Evolutionary conservation across 1,140 invertebrate species (phyloP).

Genomic region (Acyrthosiphon pisum): DNA sequence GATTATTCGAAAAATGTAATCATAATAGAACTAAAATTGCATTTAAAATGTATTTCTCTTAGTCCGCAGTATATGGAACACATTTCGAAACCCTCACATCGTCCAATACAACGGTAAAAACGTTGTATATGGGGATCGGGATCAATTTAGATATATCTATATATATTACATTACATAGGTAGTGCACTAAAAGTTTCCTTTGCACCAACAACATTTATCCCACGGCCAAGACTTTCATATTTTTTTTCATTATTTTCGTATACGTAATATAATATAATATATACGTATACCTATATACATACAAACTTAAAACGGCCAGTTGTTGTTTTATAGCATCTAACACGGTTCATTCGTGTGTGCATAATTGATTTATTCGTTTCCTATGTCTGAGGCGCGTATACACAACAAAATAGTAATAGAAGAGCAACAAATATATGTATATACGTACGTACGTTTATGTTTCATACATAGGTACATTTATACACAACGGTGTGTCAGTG

Average conservation of each 20-base stretch:
- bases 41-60: neutral
- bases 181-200: neutral
- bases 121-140: neutral
- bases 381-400: neutral
- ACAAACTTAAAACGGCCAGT: constrained; percentile 11
- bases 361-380: constrained; percentile 55
- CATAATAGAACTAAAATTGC: neutral
- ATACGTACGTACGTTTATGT: neutral
- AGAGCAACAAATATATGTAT: constrained; percentile 45
- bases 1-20: no score
- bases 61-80: neutral
- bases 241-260: neutral
- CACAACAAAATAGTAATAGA: constrained; percentile 38
- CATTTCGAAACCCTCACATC: neutral
- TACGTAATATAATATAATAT: neutral
- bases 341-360: constrained; percentile 30
- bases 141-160: neutral
- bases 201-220: neutral
- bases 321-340: constrained; percentile 30
- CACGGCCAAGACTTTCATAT: neutral
- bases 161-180: neutral
- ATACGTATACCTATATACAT: neutral
- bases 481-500: neutral
- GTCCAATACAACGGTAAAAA: neutral
- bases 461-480: neutral